Evolutionary conservation across 2,113 vertebrate species (phyloP), one percentile per base, ranked within the genome.

Genomic region (Aegotheles bennettii): DNA sequence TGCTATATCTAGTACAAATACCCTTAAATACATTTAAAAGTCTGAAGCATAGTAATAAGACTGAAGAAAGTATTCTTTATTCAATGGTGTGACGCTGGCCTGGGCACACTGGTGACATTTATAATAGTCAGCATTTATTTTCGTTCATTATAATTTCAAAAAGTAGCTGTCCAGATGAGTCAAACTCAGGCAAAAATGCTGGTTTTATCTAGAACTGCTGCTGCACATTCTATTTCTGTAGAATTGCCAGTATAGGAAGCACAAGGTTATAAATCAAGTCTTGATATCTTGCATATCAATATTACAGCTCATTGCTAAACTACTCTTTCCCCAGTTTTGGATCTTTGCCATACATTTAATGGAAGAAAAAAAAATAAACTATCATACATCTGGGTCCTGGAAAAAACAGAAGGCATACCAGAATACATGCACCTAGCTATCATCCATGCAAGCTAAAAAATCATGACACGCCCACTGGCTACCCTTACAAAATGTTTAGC

Each of bases 271-370:
- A 84, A 91, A 90, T 87, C 43, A 91, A 57, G 53, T 48, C 51
- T 68, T 74, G 20, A 13, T 84, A 73, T 85, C 75, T 60, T 73
- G 21, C 74, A 74, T 20, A 63, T 74, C 86, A 90, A 25, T 77
- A 35, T 20, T 36, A 65, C 35, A 88, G 26, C 40, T 92, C 94
- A 82, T 77, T 78, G 68, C 56, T 81, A 63, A 90, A 82, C 35
- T 68, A 21, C 51, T 78, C 57, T 25, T 93, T 68, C 43, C 21
- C 6, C 18, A 64, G 15, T 50, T 89, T n/a, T 91, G 86, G 56
- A 94, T 71, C 73, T 54, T 2, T 87, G 64, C 64, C 84, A 82
- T 31, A 51, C 7, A 18, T 64, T 86, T 75, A 88, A 81, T 54
- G 36, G 50, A 29, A 13, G 4, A 3, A 6, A 16, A 20, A 33